Evolutionary conservation across 1,140 invertebrate species (phyloP).

Genomic region (Drosophila carrolli): DNA sequence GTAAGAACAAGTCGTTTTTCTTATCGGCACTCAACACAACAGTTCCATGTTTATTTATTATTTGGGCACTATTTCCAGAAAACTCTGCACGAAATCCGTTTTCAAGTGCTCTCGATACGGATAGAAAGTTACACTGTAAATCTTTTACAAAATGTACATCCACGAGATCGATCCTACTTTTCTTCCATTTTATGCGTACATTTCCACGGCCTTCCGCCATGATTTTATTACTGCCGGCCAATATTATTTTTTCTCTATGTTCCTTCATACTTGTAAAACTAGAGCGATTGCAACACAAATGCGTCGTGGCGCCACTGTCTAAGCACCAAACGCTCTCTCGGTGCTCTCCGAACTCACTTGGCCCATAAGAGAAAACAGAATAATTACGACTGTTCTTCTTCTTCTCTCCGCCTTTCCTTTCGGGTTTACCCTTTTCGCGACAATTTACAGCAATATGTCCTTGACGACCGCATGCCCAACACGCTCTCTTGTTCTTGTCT

Average conservation of each 20-base stretch:
- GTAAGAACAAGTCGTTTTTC: not conserved
- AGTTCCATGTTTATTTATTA: too few relatives aligned
- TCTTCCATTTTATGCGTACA: too few relatives aligned
- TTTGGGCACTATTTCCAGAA: not conserved
- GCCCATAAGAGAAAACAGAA: not conserved
- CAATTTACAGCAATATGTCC: constrained; percentile 1
- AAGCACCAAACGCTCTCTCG: not conserved
- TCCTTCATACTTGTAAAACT: not conserved
- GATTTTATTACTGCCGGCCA: not conserved
- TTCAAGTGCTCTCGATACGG: not conserved
- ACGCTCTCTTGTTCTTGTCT: too few relatives aligned
- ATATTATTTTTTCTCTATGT: not conserved
- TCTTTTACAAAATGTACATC: too few relatives aligned
- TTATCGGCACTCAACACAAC: too few relatives aligned
- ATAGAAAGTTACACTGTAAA: not conserved
- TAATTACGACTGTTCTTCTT: not conserved
- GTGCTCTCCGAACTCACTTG: not conserved
- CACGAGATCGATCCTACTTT: too few relatives aligned
- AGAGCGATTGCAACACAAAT: not conserved
- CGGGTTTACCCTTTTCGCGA: not conserved
- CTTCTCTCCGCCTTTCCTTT: too few relatives aligned
- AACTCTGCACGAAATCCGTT: not conserved
- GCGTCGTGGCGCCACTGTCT: not conserved
- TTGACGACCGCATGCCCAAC: too few relatives aligned
- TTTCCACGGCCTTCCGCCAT: not conserved